A percentile compares a stretch with the other conserved stretches of the same genome.
These are phyloP conservation scores for Dryoscopus gambensis DNA, from an alignment of 2,113 vertebrate genomes.

Conservation along the genomic window DNA sequence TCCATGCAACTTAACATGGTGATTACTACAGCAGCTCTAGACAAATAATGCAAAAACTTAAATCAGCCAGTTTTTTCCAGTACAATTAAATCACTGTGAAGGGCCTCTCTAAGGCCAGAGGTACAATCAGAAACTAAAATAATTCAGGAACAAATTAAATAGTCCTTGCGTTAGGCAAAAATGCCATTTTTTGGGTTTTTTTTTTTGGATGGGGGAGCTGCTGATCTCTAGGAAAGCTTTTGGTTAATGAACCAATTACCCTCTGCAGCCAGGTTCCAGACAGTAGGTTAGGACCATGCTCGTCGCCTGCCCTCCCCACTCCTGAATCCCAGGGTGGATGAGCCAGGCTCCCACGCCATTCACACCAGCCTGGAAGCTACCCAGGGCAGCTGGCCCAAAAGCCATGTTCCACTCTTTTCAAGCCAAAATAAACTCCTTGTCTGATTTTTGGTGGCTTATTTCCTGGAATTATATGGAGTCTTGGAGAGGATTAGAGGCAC, in stretches of 20 bases:
- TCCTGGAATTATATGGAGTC: slow-evolving; percentile 9
- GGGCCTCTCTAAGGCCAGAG: background rate
- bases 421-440: slow-evolving; percentile 10
- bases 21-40: background rate
- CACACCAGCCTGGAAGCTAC: background rate
- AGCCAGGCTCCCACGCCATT: background rate
- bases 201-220: background rate
- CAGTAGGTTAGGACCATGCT: background rate
- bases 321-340: background rate
- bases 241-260: fast-evolving
- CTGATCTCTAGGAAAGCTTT: background rate
- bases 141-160: background rate
- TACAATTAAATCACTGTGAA: background rate
- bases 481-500: background rate
- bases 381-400: background rate
- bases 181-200: background rate
- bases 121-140: background rate
- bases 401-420: background rate
- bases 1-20: background rate
- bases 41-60: background rate
- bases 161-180: background rate
- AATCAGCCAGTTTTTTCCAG: background rate
- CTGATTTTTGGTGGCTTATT: background rate
- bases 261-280: background rate
- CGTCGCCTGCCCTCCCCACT: fast-evolving